Evolutionary conservation across 2,113 vertebrate species (phyloP).

Genomic region (Passerina amoena): DNA sequence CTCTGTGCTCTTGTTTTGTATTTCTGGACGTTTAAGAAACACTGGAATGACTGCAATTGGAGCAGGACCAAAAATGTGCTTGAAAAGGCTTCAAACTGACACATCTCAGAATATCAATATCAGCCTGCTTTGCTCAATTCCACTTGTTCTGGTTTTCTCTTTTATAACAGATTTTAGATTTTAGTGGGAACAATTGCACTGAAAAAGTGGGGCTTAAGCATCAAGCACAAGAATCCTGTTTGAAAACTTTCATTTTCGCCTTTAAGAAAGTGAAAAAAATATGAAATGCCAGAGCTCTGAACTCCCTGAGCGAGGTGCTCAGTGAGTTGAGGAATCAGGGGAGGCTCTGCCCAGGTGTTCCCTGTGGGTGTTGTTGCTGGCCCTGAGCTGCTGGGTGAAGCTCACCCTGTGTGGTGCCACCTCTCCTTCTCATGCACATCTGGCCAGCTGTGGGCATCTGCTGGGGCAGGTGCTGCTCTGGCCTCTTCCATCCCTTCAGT

Average conservation of each 20-base stretch:
- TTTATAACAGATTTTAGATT: not conserved
- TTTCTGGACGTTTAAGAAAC: not conserved
- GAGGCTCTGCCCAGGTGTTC: not conserved
- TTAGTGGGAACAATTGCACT: not conserved
- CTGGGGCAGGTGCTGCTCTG: not conserved
- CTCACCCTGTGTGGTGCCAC: not conserved
- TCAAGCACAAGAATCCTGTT: not conserved
- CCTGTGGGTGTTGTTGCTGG: accelerated
- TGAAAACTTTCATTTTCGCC: not conserved
- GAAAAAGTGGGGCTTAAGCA: not conserved
- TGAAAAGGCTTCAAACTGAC: not conserved
- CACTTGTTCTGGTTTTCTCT: not conserved
- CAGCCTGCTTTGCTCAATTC: not conserved
- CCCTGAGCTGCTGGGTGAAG: not conserved
- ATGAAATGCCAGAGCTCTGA: not conserved
- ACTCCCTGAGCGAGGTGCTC: not conserved
- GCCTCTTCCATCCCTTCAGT: not conserved
- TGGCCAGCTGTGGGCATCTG: not conserved
- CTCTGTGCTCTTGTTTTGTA: not conserved
- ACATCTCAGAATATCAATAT: not conserved
- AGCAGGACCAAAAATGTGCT: not conserved
- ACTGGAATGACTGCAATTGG: not conserved
- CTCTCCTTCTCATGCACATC: not conserved
- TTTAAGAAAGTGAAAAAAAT: not conserved
- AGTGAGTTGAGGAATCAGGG: not conserved